Base-by-base conservation (phyloP, 2,797 vertebrate genomes). In the Pogonophryne albipinna region DNA sequence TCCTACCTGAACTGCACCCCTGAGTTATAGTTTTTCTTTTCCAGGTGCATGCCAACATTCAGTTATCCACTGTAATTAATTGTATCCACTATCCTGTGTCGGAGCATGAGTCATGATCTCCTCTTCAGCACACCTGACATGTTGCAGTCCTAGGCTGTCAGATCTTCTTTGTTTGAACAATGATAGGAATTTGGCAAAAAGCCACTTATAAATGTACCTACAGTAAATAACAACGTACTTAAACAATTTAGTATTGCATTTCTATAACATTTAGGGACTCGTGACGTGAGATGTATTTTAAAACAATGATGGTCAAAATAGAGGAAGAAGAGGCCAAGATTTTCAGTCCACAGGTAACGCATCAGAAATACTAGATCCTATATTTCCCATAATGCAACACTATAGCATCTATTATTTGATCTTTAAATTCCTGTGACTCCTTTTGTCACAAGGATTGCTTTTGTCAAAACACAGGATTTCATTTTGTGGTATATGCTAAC, bases 61-160 rank as follows among this genome's bases (percentile, higher is more conserved):
- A 56, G 27, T 59, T 49, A 62, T 57, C 67, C 38, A 6, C 58
- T 73, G 62, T 76, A 70, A 84, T 80, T 74, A 57, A 74, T 66
- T 51, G 20, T 46, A 57, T 82, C 73, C 59, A 11, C 41, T 53
- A 6, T 19, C 56, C 41, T 44, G 13, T 10, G 27, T 60, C 20
- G 14, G 20, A 49, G 60, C 63, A 59, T 78, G 63, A 63, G 83
- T 75, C 57, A 67, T 61, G 38, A 76, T 74, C 73, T 76, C 42
- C 57, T 66, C 50, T 57, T 49, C 31, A 23, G 45, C 47, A 20
- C 63, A 66, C 50, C 14, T 23, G 69, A 66, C 11, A 42, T 20
- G 42, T 75, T 56, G n/a, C 47, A 67, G 56, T 52, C 53, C 41
- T 0, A 41, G 16, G 6, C 34, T 53, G 50, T 63, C 69, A 14